These are phyloP conservation scores for Himalopsyche tibetana DNA, from an alignment of 2,888 invertebrate species.

Conservation along the genomic window DNA sequence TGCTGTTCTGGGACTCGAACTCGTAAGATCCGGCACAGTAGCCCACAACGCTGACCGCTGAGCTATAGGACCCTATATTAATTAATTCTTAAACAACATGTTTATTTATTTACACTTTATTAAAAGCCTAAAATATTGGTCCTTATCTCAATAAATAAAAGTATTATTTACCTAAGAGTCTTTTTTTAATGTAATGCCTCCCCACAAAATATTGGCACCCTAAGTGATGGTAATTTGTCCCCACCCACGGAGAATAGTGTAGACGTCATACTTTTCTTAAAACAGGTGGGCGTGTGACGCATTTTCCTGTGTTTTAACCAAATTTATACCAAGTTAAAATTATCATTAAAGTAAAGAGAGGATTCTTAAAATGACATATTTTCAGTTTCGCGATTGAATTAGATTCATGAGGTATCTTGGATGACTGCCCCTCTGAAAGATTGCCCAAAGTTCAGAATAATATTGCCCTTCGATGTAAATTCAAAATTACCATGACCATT, in stretches of 20 bases:
- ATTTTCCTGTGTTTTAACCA: not conserved
- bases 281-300: not conserved
- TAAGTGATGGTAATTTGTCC: too few species aligned
- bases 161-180: too few species aligned
- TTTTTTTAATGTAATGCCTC: too few species aligned
- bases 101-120: too few species aligned
- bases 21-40: too few species aligned
- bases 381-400: not conserved
- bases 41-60: too few species aligned
- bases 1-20: too few species aligned
- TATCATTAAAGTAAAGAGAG: not conserved
- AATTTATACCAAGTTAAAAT: not conserved
- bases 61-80: too few species aligned
- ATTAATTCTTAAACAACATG: too few species aligned
- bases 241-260: not conserved
- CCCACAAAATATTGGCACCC: too few species aligned
- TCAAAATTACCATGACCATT: not conserved
- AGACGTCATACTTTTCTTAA: not conserved
- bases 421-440: conserved; percentile 3
- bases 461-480: not conserved
- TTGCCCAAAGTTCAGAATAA: not conserved
- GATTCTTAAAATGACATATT: not conserved
- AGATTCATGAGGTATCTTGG: not conserved
- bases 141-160: too few species aligned
- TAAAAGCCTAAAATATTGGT: too few species aligned